Conservation (phyloP, 2,888 invertebrate species). For the Scaptomyza tumidula region DNA sequence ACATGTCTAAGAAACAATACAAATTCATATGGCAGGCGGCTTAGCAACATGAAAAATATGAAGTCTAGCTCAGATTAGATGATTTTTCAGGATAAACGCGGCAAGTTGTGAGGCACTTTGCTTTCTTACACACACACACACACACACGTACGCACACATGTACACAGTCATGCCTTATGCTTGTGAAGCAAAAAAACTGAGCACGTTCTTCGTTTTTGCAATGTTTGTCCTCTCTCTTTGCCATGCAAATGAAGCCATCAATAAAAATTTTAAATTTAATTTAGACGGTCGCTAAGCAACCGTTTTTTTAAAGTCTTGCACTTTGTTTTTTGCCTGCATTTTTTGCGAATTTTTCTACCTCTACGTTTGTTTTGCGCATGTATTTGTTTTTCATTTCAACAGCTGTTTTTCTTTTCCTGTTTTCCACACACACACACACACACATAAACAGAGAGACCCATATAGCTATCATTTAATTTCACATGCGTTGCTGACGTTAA, state of each 20-base stretch:
- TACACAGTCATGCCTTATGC: no score
- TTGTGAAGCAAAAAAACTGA: no score
- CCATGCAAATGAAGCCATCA: constrained; percentile 74
- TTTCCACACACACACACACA: constrained; percentile 8
- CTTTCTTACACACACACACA: neutral
- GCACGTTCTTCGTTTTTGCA: no score
- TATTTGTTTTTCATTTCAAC: constrained; percentile 65
- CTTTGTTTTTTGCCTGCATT: constrained; percentile 51
- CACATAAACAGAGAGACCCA: constrained; percentile 22
- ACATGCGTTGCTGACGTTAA: constrained; percentile 68
- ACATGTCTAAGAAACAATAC: constrained; percentile 27
- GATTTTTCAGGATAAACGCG: constrained; percentile 78
- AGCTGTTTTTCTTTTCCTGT: constrained; percentile 58
- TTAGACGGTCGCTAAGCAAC: constrained; percentile 52
- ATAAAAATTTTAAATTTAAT: constrained; percentile 66
- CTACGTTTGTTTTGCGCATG: constrained; percentile 18
- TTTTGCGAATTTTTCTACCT: constrained; percentile 35
- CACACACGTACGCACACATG: no score
- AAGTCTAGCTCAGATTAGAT: constrained; percentile 77
- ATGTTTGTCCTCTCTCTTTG: constrained; percentile 30
- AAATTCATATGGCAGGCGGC: constrained; percentile 68
- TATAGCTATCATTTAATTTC: constrained; percentile 71
- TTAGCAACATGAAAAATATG: constrained; percentile 77
- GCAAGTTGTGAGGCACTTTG: constrained; percentile 64
- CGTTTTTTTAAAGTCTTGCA: constrained; percentile 40